Conservation (phyloP, 2,888 invertebrate species). For the Sarcophaga variegata region DNA sequence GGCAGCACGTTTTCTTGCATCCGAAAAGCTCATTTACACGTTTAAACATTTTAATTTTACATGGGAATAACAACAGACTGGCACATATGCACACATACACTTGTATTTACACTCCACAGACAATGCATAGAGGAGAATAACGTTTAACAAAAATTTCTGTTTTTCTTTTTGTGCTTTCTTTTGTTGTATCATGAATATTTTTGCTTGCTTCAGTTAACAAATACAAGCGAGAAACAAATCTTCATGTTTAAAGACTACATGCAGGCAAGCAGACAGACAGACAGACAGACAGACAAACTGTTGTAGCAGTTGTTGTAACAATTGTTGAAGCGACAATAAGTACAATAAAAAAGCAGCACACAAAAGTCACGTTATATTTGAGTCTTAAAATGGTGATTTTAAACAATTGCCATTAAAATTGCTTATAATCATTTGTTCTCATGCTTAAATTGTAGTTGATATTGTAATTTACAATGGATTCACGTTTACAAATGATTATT, state of each 20-base stretch:
- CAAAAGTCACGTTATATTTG: no score
- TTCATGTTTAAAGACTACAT: no score
- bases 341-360: no score
- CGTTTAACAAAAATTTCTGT: no score
- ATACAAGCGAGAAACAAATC: no score
- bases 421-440: no score
- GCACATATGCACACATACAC: neutral
- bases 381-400: neutral
- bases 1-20: constrained; percentile 2
- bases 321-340: no score
- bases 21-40: neutral
- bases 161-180: no score
- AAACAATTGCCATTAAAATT: constrained; percentile 24
- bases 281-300: no score
- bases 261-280: no score
- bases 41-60: neutral
- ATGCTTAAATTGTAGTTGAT: neutral
- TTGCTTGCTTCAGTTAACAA: neutral
- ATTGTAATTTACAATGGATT: neutral
- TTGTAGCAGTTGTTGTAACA: no score
- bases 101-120: neutral
- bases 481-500: neutral
- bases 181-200: no score
- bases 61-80: neutral
- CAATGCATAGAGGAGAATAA: neutral